These are phyloP conservation scores for Mastacembelus armatus DNA, from an alignment of 2,797 vertebrate genomes.

Conservation along the genomic window DNA sequence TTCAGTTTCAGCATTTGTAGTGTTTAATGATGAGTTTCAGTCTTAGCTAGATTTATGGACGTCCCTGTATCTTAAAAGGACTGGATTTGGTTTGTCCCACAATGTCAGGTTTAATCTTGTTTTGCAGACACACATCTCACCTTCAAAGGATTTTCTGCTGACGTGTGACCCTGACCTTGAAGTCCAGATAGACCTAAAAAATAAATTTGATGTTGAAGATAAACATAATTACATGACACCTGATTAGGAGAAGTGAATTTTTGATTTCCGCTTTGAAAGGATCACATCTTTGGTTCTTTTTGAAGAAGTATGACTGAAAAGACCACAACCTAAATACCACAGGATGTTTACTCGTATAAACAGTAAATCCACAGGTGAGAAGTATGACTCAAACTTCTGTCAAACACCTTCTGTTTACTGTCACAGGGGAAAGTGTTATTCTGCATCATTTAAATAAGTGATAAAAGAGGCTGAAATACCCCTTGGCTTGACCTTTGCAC, in stretches of 20 bases:
- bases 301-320: conserved; percentile 11
- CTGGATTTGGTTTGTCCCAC: conserved; percentile 5
- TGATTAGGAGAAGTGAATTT: conserved; percentile 22
- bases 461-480: conserved; percentile 19
- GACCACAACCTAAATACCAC: conserved; percentile 12
- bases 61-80: not conserved
- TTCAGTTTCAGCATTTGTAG: not conserved
- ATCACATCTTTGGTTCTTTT: conserved; percentile 1
- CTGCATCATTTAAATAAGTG: conserved; percentile 9
- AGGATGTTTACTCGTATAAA: conserved; percentile 13
- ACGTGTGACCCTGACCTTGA: conserved; percentile 54
- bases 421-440: not conserved
- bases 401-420: conserved; percentile 22
- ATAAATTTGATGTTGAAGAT: no score
- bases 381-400: conserved; percentile 43
- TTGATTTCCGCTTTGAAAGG: conserved; percentile 32
- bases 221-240: conserved; percentile 19
- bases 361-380: conserved; percentile 11
- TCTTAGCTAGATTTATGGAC: no score
- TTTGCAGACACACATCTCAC: conserved; percentile 30
- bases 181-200: conserved; percentile 27
- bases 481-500: conserved; percentile 35
- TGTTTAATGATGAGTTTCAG: not conserved
- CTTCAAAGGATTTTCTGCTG: conserved; percentile 37
- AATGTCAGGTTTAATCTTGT: conserved; percentile 39